phyloP scores from a whole-genome alignment of 2,113 vertebrate genomes.

The Grallaria varia region DNA sequence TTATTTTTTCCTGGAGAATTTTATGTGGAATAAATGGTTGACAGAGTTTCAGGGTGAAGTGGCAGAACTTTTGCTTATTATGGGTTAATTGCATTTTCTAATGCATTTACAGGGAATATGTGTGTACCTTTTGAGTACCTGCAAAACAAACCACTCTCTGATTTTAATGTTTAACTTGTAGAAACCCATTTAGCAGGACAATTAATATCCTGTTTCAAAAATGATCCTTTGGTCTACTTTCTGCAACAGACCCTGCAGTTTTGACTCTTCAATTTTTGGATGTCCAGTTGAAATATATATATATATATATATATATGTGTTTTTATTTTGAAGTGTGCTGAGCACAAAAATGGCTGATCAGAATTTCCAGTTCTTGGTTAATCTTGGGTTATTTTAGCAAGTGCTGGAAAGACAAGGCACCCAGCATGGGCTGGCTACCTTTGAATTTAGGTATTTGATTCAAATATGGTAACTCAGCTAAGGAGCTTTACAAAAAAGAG shows the following conservation, averaged over 20 bases:
- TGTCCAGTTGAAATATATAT: background rate
- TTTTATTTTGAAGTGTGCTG: background rate
- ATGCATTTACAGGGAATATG: background rate
- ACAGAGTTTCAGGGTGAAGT: background rate
- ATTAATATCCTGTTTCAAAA: background rate
- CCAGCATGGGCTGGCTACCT: background rate
- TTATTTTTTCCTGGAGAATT: background rate
- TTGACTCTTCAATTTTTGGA: background rate
- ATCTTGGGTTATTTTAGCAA: background rate
- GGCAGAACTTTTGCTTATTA: background rate
- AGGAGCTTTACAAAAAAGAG: background rate
- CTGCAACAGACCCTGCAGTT: background rate
- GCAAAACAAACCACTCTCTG: background rate
- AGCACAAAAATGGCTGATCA: background rate
- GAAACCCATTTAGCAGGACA: background rate
- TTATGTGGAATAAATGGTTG: background rate
- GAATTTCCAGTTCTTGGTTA: background rate
- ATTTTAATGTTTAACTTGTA: background rate
- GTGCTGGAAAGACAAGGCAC: background rate
- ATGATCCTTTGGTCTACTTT: background rate
- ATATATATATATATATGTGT: no score
- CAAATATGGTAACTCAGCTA: background rate
- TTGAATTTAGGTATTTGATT: background rate
- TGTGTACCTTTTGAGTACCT: background rate
- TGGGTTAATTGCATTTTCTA: background rate